phyloP scores from a whole-genome alignment of 92 coral and sea anemone species.

The Pocillopora grandis region DNA sequence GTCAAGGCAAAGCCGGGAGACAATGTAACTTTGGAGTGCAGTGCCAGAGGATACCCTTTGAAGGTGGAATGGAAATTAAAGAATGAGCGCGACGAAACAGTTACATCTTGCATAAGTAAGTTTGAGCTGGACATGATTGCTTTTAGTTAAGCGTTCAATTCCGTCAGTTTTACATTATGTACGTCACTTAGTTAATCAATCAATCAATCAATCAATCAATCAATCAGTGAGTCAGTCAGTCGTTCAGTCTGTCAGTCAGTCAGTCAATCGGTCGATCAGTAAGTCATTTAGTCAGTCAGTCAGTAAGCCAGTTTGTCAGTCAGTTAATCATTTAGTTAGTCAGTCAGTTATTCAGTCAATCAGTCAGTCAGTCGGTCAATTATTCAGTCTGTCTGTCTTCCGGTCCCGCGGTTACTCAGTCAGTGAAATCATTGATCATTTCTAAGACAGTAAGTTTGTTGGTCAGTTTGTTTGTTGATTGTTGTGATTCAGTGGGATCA shows the following conservation, averaged over 20 bases:
- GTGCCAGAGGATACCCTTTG: slow-evolving; percentile 23
- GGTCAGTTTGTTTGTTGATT: too few relatives aligned
- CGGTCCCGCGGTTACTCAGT: too few relatives aligned
- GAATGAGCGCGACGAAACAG: background rate
- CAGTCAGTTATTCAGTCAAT: too few relatives aligned
- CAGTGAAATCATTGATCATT: too few relatives aligned
- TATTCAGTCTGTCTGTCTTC: too few relatives aligned
- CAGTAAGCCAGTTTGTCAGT: too few relatives aligned
- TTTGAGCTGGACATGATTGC: background rate
- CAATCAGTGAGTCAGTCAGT: background rate
- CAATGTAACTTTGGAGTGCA: background rate
- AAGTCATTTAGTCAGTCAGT: too few relatives aligned
- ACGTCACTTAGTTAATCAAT: background rate
- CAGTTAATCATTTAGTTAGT: too few relatives aligned
- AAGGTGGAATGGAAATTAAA: slow-evolving; percentile 26
- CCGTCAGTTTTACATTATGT: too few relatives aligned
- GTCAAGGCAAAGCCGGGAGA: background rate
- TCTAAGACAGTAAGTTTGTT: too few relatives aligned
- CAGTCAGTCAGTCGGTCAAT: too few relatives aligned
- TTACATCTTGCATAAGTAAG: slow-evolving; percentile 18
- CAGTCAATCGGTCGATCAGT: background rate
- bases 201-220: background rate
- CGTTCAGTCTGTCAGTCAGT: background rate
- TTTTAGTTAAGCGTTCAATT: too few relatives aligned
- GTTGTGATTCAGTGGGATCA: background rate